Conservation (phyloP, 2,797 vertebrate species). For the Xenopus petersii region DNA sequence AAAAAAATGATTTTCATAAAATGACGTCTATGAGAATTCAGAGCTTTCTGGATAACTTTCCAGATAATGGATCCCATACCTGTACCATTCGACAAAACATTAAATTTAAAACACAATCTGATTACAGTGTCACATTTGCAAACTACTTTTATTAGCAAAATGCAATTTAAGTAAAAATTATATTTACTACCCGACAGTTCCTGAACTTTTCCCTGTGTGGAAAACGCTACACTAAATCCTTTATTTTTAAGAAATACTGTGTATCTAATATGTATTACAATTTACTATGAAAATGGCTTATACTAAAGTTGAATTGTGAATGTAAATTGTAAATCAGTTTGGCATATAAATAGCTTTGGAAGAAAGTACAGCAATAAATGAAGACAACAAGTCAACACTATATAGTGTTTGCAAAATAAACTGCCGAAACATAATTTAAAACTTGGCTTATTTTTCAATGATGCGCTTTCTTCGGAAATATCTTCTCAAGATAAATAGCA, state of each 20-base stretch:
- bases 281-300: constrained; percentile 14
- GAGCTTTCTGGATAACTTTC: too few species aligned
- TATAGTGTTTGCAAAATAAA: constrained; percentile 30
- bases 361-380: constrained; percentile 32
- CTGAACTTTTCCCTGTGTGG: neutral
- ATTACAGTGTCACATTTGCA: too few species aligned
- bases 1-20: too few species aligned
- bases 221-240: neutral
- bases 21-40: too few species aligned
- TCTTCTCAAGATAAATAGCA: constrained; percentile 24
- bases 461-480: constrained; percentile 15
- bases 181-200: too few species aligned
- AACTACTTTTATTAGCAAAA: too few species aligned
- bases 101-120: too few species aligned
- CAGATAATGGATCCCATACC: too few species aligned
- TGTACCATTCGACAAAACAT: too few species aligned
- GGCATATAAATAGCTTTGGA: constrained; percentile 37
- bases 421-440: constrained; percentile 27
- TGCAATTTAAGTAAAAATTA: too few species aligned
- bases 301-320: constrained; percentile 27
- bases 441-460: constrained; percentile 12
- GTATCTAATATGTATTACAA: constrained; percentile 13
- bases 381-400: constrained; percentile 35
- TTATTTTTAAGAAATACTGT: neutral
- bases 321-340: constrained; percentile 26